Conservation (phyloP, 2,113 vertebrate species). For the Stegostoma tigrinum region DNA sequence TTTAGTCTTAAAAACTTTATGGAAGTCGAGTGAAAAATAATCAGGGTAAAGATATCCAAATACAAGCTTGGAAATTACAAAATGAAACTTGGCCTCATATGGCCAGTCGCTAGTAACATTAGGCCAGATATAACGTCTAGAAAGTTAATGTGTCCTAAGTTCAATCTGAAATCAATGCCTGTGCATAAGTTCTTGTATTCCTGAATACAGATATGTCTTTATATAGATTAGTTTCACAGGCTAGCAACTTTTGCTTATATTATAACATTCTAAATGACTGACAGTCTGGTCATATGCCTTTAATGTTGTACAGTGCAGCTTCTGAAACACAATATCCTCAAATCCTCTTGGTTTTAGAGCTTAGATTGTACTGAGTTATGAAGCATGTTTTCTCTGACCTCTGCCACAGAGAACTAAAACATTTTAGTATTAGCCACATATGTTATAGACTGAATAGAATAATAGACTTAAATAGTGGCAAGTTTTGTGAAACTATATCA, state of each 20-base stretch:
- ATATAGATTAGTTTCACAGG: too few relatives aligned
- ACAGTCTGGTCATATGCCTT: neutral
- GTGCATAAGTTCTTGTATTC: too few relatives aligned
- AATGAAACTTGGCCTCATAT: neutral
- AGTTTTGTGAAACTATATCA: neutral
- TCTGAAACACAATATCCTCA: neutral
- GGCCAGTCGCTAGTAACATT: neutral
- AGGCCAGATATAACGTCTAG: neutral
- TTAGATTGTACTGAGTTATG: neutral
- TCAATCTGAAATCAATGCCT: neutral
- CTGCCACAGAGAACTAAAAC: neutral
- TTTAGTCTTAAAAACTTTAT: neutral
- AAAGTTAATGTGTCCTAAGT: neutral
- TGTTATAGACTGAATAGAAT: neutral
- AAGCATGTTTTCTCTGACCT: neutral
- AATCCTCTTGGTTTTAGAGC: neutral
- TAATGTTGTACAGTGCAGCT: neutral
- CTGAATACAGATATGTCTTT: too few relatives aligned
- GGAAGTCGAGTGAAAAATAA: neutral
- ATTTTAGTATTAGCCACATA: neutral
- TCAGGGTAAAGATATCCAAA: neutral
- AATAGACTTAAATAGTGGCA: neutral
- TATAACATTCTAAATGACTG: neutral
- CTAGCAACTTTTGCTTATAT: neutral
- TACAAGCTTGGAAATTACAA: neutral